phyloP scores from a whole-genome alignment of 2,888 invertebrate species.

The Deroplatys truncata region DNA sequence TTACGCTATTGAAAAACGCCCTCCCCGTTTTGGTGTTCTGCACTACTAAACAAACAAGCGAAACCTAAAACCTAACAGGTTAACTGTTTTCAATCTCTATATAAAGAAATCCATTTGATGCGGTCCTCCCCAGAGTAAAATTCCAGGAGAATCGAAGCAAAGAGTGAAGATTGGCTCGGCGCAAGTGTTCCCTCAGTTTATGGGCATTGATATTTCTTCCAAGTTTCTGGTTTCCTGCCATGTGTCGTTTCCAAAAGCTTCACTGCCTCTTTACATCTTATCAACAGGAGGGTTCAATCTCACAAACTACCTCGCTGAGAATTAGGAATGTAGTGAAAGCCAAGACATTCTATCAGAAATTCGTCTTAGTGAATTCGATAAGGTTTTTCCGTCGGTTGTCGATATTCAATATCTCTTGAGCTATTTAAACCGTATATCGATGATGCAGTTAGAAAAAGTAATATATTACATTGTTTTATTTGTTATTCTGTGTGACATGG shows the following conservation, averaged over 20 bases:
- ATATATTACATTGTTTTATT: too few relatives aligned
- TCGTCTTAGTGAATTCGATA: too few relatives aligned
- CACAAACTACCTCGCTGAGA: not conserved
- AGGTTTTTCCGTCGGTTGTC: too few relatives aligned
- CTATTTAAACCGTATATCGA: too few relatives aligned
- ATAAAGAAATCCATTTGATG: slow-evolving; percentile 10
- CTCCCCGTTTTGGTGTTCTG: not conserved
- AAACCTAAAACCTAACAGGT: not conserved
- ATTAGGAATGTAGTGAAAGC: not conserved
- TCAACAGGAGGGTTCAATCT: not conserved
- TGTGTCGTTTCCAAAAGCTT: not conserved
- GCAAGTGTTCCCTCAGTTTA: not conserved
- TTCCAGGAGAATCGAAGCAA: slow-evolving; percentile 15
- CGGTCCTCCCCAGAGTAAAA: slow-evolving; percentile 11
- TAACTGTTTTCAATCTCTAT: slow-evolving; percentile 14
- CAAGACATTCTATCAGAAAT: too few relatives aligned
- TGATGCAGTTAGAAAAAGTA: too few relatives aligned
- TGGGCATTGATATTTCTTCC: not conserved
- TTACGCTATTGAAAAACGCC: not conserved
- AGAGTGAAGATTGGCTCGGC: not conserved
- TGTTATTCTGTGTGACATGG: too few relatives aligned
- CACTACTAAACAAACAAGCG: not conserved
- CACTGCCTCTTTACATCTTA: not conserved
- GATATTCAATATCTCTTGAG: too few relatives aligned
- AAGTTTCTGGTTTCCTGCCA: not conserved